These are phyloP conservation scores for Hydrochoerus hydrochaeris DNA, from an alignment of 2,113 vertebrate species.

Conservation along the genomic window DNA sequence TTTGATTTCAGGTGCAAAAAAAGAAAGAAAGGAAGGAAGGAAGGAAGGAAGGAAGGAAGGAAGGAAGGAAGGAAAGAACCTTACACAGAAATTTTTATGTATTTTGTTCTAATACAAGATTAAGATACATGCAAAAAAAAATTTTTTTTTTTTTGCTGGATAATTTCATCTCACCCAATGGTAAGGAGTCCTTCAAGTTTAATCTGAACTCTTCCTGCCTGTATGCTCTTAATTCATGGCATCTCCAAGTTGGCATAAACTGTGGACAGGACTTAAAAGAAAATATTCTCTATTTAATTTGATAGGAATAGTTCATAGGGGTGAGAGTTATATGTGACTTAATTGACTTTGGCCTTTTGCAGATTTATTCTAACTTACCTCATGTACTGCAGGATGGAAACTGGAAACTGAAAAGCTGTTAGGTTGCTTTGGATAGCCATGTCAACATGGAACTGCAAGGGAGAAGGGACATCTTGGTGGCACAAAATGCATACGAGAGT, in stretches of 20 bases:
- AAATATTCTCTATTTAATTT: no score
- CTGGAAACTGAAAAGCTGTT: background rate
- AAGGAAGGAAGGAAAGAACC: no score
- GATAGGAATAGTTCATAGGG: no score
- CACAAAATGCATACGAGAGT: background rate
- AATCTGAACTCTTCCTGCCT: background rate
- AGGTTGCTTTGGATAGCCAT: background rate
- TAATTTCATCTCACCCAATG: background rate
- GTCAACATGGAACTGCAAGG: background rate
- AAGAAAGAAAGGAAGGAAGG: no score
- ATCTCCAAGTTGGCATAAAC: no score
- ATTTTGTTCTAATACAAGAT: background rate
- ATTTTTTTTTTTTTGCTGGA: constrained; percentile 37
- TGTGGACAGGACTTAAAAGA: no score
- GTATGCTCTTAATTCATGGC: background rate
- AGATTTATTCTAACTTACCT: background rate
- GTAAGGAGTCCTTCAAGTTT: background rate
- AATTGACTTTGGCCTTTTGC: no score
- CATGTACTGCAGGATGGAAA: background rate
- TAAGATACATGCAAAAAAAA: background rate
- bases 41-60: no score
- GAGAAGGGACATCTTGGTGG: background rate
- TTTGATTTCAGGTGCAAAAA: no score
- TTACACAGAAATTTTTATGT: background rate
- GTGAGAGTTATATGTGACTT: no score